Conservation (phyloP, 2,797 vertebrate genomes). For the Petrocephalus sullivani region DNA sequence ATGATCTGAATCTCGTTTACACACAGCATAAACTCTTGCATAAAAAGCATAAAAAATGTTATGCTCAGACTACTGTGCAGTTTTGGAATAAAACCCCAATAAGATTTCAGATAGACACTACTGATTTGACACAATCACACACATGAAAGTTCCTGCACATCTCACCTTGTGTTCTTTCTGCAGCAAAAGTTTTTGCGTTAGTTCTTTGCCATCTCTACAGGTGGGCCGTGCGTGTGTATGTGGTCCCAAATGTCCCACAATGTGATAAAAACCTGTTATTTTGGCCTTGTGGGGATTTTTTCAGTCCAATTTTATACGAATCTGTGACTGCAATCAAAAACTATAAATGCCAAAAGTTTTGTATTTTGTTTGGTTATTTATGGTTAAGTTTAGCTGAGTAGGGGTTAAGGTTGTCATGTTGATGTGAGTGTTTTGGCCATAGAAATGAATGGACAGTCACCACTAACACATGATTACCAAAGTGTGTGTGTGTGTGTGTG, state of each 20-base stretch:
- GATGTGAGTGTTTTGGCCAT: too few relatives aligned
- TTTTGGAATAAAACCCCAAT: background rate
- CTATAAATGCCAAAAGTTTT: too few relatives aligned
- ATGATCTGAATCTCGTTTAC: background rate
- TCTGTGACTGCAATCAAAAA: too few relatives aligned
- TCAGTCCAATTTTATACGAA: background rate
- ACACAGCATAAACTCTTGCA: background rate
- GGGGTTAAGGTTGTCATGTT: too few relatives aligned
- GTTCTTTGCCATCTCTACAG: background rate
- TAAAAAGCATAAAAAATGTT: background rate
- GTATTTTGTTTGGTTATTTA: too few relatives aligned
- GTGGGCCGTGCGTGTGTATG: background rate
- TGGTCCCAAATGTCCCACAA: background rate
- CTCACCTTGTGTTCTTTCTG: background rate
- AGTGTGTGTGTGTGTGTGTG: conserved; percentile 55
- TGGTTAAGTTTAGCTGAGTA: too few relatives aligned
- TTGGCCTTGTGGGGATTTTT: background rate
- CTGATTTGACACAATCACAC: background rate
- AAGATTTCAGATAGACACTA: background rate
- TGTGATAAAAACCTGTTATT: background rate
- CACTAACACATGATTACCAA: too few relatives aligned
- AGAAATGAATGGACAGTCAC: too few relatives aligned
- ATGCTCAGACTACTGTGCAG: background rate
- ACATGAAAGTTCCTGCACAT: background rate
- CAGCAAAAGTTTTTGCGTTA: background rate